A percentile compares a stretch with the other conserved stretches of the same genome.
These are phyloP conservation scores for Cephalopachus bancanus DNA, from an alignment of 2,797 vertebrate genomes.

Conservation along the genomic window DNA sequence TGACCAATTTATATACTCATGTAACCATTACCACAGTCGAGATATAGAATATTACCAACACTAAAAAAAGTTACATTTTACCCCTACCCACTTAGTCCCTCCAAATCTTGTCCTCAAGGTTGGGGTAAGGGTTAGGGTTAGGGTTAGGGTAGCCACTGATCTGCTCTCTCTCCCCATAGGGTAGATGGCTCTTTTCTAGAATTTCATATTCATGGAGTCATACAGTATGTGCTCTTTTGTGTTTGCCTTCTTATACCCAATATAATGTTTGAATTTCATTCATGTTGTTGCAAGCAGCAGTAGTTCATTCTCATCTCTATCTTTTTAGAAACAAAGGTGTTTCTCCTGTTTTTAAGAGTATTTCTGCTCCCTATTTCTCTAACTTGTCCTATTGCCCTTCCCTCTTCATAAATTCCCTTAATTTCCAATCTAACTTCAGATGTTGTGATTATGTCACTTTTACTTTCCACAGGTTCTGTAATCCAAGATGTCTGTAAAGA, in stretches of 20 bases:
- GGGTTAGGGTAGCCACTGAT: not conserved
- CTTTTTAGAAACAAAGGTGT: constrained; percentile 26
- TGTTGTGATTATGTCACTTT: constrained; percentile 5
- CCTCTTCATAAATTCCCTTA: not conserved
- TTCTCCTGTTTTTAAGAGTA: not conserved
- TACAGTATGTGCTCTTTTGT: not conserved
- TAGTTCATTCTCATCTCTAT: not conserved
- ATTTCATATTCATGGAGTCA: not conserved
- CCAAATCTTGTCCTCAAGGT: not conserved
- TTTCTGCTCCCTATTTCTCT: not conserved
- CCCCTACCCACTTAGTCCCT: not conserved
- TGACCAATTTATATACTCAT: not conserved
- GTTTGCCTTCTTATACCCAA: not conserved
- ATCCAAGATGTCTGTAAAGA: constrained; percentile 53
- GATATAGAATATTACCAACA: not conserved
- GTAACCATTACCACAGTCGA: not conserved
- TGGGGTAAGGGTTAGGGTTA: too few species aligned
- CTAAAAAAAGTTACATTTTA: not conserved
- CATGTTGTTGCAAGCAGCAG: not conserved
- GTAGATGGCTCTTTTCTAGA: constrained; percentile 1
- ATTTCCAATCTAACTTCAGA: not conserved
- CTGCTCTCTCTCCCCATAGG: not conserved
- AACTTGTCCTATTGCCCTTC: not conserved
- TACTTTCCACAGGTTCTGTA: constrained; percentile 46
- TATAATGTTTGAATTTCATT: not conserved